These are phyloP conservation scores for Oscheius sp. DNA, from an alignment of 2,888 invertebrate genomes.

Conservation along the genomic window DNA sequence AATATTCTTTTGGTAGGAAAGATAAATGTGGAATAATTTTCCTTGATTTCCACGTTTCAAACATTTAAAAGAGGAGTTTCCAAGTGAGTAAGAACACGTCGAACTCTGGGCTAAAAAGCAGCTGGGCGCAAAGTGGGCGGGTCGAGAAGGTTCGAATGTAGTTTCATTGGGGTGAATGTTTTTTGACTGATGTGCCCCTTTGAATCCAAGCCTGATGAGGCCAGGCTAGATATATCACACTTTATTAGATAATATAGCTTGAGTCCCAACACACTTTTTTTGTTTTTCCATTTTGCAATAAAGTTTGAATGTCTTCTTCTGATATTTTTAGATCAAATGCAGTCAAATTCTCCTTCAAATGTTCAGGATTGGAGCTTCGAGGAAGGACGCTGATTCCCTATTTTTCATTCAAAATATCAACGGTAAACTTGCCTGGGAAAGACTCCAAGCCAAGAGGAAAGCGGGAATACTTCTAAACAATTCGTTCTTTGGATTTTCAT, in stretches of 20 bases:
- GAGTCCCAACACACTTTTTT: conserved; percentile 67
- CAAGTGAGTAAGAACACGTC: too few relatives aligned
- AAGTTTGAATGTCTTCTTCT: conserved; percentile 33
- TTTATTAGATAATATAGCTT: conserved; percentile 26
- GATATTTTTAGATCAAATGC: conserved; percentile 39
- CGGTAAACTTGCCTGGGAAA: conserved; percentile 30
- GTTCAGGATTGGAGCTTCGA: conserved; percentile 49
- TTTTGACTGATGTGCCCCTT: neutral
- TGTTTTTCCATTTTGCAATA: conserved; percentile 32
- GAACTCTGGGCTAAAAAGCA: too few relatives aligned
- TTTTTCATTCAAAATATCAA: too few relatives aligned
- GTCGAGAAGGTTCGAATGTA: too few relatives aligned
- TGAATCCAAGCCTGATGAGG: neutral
- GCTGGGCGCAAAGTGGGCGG: too few relatives aligned
- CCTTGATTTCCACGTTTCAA: too few relatives aligned
- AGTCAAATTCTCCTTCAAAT: conserved; percentile 42
- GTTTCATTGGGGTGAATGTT: neutral
- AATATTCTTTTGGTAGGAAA: too few relatives aligned
- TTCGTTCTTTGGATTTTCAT: neutral
- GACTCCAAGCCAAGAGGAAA: conserved; percentile 55
- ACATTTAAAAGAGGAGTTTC: too few relatives aligned
- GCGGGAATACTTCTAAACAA: neutral
- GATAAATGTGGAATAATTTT: too few relatives aligned
- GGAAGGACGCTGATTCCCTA: conserved; percentile 67
- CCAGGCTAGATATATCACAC: neutral